Evolutionary conservation across 53 echinoderm and acorn worm genomes (phyloP).

Genomic region (Patiria pectinifera): DNA sequence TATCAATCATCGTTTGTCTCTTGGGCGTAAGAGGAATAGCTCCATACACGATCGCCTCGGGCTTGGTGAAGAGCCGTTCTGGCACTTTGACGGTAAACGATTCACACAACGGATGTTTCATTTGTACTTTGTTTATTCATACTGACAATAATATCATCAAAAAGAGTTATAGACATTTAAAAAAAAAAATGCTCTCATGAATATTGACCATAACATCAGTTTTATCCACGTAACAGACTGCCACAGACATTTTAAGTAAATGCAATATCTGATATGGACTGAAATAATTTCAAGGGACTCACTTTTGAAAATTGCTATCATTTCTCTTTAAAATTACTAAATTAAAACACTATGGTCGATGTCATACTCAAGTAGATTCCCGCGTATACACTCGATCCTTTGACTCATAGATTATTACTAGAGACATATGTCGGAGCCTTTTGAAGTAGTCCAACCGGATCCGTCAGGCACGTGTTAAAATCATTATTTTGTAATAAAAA

Average conservation of each 20-base stretch:
- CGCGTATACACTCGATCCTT: neutral
- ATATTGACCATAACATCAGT: too few species aligned
- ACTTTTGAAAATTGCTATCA: neutral
- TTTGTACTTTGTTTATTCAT: neutral
- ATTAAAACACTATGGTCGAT: neutral
- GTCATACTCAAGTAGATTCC: neutral
- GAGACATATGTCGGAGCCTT: neutral
- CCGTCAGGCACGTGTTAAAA: neutral
- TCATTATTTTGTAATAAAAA: slow-evolving; percentile 12
- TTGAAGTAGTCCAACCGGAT: neutral
- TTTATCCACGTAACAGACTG: too few species aligned
- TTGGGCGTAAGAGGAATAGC: slow-evolving; percentile 17
- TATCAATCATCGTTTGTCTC: slow-evolving; percentile 50
- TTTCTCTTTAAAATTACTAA: neutral
- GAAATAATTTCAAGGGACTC: too few species aligned
- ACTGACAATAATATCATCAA: too few species aligned
- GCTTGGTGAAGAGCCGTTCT: slow-evolving; percentile 5
- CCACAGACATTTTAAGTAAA: too few species aligned
- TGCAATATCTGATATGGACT: too few species aligned
- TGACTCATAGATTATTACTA: neutral
- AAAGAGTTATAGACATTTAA: too few species aligned
- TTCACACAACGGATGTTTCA: slow-evolving; percentile 39
- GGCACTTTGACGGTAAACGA: slow-evolving; percentile 44
- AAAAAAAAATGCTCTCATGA: too few species aligned
- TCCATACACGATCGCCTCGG: slow-evolving; percentile 15